A percentile compares a stretch with the other conserved stretches of the same genome.
Evolutionary conservation across 2,113 vertebrate species (phyloP).

Genomic region (Tyrannus savana): DNA sequence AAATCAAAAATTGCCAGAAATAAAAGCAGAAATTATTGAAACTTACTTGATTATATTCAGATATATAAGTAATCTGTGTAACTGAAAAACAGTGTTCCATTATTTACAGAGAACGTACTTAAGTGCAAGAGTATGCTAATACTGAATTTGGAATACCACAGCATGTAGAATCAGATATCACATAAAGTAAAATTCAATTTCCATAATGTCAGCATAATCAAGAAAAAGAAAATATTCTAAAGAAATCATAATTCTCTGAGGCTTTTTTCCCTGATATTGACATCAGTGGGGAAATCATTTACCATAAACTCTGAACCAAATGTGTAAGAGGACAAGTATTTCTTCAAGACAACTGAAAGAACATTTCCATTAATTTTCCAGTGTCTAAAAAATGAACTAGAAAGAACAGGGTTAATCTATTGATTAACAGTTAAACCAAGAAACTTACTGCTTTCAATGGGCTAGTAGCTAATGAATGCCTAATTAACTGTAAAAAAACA

Average conservation of each 20-base stretch:
- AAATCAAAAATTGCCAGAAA: neutral
- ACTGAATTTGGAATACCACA: neutral
- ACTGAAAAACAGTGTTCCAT: neutral
- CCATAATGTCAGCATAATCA: neutral
- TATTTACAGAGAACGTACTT: neutral
- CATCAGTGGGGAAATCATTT: neutral
- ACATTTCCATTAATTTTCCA: neutral
- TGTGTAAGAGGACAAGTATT: neutral
- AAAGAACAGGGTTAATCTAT: neutral
- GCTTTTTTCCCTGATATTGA: neutral
- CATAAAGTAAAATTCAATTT: neutral
- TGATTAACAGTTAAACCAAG: neutral
- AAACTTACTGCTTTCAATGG: neutral
- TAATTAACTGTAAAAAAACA: slow-evolving; percentile 7
- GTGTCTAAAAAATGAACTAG: neutral
- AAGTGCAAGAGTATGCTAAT: neutral
- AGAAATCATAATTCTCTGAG: neutral
- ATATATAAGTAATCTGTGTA: neutral
- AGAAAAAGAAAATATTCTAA: neutral
- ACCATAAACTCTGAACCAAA: no score
- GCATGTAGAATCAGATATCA: neutral
- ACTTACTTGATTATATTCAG: neutral
- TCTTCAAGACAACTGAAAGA: neutral
- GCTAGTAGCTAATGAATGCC: neutral
- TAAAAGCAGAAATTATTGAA: neutral